Percentiles rank a stretch among this genome's conserved stretches.
Evolutionary conservation across 2,113 vertebrate species (phyloP).

Genomic region (Rhynchomys soricoides): DNA sequence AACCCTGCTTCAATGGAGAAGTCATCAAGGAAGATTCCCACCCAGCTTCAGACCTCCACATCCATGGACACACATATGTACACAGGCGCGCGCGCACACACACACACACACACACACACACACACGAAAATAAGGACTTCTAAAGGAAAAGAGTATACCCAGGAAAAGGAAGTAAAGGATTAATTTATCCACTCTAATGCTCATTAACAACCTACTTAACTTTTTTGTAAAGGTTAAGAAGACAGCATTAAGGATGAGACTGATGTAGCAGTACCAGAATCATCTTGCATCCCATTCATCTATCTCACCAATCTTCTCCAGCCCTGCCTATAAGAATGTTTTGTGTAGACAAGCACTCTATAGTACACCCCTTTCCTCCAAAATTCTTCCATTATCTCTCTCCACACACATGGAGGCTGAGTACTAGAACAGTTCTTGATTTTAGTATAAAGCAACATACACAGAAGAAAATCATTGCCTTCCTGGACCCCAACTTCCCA

Average conservation of each 20-base stretch:
- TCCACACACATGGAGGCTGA: background rate
- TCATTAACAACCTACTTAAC: background rate
- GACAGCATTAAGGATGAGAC: background rate
- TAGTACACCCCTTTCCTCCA: background rate
- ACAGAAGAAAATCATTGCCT: background rate
- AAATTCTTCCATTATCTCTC: conserved; percentile 8
- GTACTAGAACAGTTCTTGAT: background rate
- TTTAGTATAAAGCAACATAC: background rate
- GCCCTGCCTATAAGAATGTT: background rate
- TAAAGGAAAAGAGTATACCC: conserved; percentile 1
- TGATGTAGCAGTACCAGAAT: background rate
- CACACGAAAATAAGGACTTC: background rate
- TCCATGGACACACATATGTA: background rate
- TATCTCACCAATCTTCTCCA: background rate
- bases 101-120: background rate
- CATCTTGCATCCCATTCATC: background rate
- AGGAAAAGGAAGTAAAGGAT: background rate
- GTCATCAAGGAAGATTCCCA: background rate
- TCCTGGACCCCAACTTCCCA: background rate
- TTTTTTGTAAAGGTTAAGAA: background rate
- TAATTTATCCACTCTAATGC: background rate
- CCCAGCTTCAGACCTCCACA: background rate
- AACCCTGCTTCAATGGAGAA: background rate
- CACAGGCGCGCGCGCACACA: rapidly evolving
- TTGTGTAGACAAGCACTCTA: background rate